Evolutionary conservation across 2,888 invertebrate species (phyloP).

Genomic region (Incurvaria masculella): DNA sequence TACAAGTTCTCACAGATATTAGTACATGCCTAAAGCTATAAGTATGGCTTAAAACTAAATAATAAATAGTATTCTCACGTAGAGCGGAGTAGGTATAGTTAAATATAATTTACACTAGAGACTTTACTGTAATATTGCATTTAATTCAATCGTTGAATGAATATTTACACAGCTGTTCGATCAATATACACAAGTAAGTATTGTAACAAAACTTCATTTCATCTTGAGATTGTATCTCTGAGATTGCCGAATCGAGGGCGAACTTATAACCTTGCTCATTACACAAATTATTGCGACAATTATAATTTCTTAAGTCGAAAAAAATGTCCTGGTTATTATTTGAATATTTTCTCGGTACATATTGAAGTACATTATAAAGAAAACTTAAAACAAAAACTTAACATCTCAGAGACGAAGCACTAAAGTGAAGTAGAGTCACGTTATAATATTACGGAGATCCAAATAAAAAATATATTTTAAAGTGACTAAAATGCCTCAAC

Average conservation of each 20-base stretch:
- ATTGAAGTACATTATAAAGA: too few relatives aligned
- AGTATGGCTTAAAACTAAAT: slow-evolving; percentile 50
- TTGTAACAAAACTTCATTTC: slow-evolving; percentile 19
- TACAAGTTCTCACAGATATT: slow-evolving; percentile 51
- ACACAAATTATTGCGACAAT: too few relatives aligned
- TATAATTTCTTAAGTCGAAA: too few relatives aligned
- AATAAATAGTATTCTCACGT: slow-evolving; percentile 51
- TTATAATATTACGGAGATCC: not conserved
- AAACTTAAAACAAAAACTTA: not conserved
- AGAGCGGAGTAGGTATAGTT: slow-evolving; percentile 37
- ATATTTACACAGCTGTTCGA: slow-evolving; percentile 26
- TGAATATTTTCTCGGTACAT: too few relatives aligned
- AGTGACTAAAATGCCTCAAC: not conserved
- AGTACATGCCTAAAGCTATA: slow-evolving; percentile 28
- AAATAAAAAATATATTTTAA: not conserved
- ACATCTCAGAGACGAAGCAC: not conserved
- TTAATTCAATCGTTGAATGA: slow-evolving; percentile 27
- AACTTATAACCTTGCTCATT: too few relatives aligned
- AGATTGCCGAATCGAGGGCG: slow-evolving; percentile 43
- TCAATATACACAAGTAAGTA: slow-evolving; percentile 26
- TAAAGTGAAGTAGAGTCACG: too few relatives aligned
- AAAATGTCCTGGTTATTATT: too few relatives aligned
- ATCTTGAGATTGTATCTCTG: slow-evolving; percentile 47
- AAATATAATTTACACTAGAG: slow-evolving; percentile 50
- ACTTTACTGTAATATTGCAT: slow-evolving; percentile 42